A percentile compares a stretch with the other conserved stretches of the same genome.
Evolutionary conservation across 2,113 vertebrate species (phyloP).

Genomic region (Megaceryle maxima): DNA sequence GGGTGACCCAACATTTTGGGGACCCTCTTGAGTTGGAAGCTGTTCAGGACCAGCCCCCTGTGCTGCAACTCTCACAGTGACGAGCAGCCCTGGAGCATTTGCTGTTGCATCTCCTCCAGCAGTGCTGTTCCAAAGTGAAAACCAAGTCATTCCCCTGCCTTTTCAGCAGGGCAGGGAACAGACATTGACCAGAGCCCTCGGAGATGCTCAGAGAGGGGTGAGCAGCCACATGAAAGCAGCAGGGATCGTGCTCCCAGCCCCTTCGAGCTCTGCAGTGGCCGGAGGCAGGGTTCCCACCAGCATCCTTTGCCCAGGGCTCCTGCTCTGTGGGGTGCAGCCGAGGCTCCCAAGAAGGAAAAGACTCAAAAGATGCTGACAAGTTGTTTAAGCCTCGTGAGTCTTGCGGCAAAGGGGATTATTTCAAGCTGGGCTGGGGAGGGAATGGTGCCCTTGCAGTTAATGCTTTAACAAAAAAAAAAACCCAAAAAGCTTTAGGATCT

Average conservation of each 20-base stretch:
- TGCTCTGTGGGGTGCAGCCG: neutral
- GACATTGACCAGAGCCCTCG: neutral
- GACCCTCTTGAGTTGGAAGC: neutral
- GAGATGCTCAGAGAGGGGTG: neutral
- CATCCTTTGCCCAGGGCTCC: conserved; percentile 2
- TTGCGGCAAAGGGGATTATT: neutral
- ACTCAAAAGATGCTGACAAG: conserved; percentile 8
- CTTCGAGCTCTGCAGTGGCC: neutral
- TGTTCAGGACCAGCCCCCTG: neutral
- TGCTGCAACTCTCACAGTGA: neutral
- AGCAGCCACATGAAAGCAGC: conserved; percentile 28
- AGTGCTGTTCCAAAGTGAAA: neutral
- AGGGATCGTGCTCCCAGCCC: conserved; percentile 10
- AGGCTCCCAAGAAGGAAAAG: conserved; percentile 25
- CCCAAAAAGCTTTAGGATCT: neutral
- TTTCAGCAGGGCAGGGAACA: neutral
- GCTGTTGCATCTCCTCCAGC: neutral
- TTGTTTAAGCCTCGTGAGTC: neutral
- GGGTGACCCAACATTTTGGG: neutral
- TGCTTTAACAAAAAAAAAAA: neutral
- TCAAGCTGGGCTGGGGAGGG: neutral
- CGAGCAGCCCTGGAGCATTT: neutral
- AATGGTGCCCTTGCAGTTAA: neutral
- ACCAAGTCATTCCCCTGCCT: conserved; percentile 8
- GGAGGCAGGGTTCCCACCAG: conserved; percentile 4